Evolutionary conservation across 1,140 invertebrate species (phyloP).

Genomic region (Littorina saxatilis): DNA sequence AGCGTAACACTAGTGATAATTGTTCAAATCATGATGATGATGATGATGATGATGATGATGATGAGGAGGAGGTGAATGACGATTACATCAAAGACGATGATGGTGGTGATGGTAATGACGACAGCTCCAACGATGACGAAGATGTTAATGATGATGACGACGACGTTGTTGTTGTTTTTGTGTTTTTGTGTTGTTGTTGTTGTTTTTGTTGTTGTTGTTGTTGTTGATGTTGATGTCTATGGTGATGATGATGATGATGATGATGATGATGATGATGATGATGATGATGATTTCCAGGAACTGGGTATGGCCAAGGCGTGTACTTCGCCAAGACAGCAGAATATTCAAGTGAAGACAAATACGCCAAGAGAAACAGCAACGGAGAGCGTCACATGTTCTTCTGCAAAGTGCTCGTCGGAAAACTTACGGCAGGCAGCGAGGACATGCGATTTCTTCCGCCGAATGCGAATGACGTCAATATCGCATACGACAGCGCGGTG

Average conservation of each 20-base stretch:
- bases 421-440: background rate
- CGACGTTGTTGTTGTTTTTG: too few species aligned
- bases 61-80: too few species aligned
- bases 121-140: background rate
- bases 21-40: background rate
- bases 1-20: background rate
- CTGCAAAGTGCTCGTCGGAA: background rate
- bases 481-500: constrained; percentile 35
- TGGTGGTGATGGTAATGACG: background rate
- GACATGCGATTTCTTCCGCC: background rate
- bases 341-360: background rate
- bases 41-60: background rate
- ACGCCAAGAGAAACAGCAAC: background rate
- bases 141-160: too few species aligned
- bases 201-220: too few species aligned
- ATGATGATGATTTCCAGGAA: too few species aligned
- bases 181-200: too few species aligned
- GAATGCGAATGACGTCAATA: background rate
- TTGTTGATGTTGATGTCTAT: background rate
- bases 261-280: background rate
- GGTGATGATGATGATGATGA: background rate
- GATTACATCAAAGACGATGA: background rate
- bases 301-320: constrained; percentile 1
- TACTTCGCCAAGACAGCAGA: constrained; percentile 3
- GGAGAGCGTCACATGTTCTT: constrained; percentile 3